Percentiles rank a stretch among this genome's conserved stretches.
These are phyloP conservation scores for Mormyrus lacerda DNA, from an alignment of 2,113 vertebrate species.

Conservation along the genomic window DNA sequence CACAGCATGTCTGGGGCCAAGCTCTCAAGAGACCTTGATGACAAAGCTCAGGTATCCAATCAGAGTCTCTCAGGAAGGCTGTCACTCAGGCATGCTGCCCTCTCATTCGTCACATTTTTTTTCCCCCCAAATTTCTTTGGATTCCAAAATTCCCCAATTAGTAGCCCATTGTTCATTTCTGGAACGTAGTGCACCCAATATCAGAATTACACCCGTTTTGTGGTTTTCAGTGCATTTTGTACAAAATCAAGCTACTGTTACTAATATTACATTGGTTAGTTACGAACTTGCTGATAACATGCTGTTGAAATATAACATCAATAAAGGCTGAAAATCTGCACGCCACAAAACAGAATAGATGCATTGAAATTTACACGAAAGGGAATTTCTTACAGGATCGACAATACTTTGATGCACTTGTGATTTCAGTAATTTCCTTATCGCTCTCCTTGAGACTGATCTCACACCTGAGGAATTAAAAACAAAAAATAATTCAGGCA, in stretches of 20 bases:
- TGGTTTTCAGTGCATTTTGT: background rate
- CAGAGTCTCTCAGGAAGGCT: background rate
- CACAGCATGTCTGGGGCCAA: background rate
- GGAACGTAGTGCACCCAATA: background rate
- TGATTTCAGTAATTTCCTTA: background rate
- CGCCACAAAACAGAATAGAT: background rate
- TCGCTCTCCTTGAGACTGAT: background rate
- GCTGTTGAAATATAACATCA: background rate
- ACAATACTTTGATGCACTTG: conserved; percentile 50
- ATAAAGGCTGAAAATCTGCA: background rate
- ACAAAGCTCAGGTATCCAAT: background rate
- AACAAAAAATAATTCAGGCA: background rate
- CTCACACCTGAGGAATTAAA: background rate
- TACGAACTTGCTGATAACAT: no score
- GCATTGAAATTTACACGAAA: background rate
- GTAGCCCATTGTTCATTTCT: background rate
- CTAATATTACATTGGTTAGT: background rate
- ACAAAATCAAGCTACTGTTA: background rate
- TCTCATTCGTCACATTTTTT: background rate
- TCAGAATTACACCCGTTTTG: background rate
- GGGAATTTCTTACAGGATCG: conserved; percentile 41
- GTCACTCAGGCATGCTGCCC: background rate
- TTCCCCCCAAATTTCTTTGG: background rate
- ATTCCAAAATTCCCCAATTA: background rate
- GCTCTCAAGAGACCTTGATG: background rate